Percentiles rank a stretch among this genome's conserved stretches.
Evolutionary conservation across 2,888 invertebrate species (phyloP).

Genomic region (Hypolimnas misippus): DNA sequence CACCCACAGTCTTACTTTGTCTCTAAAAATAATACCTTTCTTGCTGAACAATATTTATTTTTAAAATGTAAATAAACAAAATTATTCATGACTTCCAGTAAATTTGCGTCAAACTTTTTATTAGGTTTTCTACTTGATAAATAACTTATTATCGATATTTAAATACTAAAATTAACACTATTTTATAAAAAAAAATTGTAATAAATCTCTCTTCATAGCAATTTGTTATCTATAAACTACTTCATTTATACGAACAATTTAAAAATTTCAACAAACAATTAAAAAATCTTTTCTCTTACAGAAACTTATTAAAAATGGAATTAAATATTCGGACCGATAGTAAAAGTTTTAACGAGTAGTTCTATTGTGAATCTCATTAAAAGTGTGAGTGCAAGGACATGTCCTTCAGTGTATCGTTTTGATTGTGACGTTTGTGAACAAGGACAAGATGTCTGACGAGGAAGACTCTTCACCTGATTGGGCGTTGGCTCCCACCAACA

Average conservation of each 20-base stretch:
- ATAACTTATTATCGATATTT: too few relatives aligned
- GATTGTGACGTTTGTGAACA: conserved; percentile 40
- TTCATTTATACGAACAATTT: too few relatives aligned
- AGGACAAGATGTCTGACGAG: conserved; percentile 74
- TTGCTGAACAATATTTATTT: conserved; percentile 6
- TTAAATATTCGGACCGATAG: conserved; percentile 48
- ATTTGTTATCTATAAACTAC: not conserved
- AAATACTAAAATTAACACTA: too few relatives aligned
- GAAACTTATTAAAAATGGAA: conserved; percentile 52
- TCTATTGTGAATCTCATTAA: conserved; percentile 38
- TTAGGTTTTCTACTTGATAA: too few relatives aligned
- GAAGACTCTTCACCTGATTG: conserved; percentile 77
- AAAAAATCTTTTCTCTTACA: conserved; percentile 46
- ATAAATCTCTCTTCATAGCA: not conserved
- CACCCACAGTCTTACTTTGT: conserved; percentile 42
- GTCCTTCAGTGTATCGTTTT: conserved; percentile 50
- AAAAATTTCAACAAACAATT: too few relatives aligned
- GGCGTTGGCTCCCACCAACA: conserved; percentile 72
- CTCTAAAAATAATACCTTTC: conserved; percentile 32
- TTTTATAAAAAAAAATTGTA: too few relatives aligned
- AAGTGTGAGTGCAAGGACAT: conserved; percentile 56
- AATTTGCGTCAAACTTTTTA: not conserved
- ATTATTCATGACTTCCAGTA: too few relatives aligned
- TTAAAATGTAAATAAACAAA: not conserved
- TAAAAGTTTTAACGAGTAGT: conserved; percentile 50